These are phyloP conservation scores for Lucinisca nassula DNA, from an alignment of 2,888 invertebrate genomes.

Conservation along the genomic window DNA sequence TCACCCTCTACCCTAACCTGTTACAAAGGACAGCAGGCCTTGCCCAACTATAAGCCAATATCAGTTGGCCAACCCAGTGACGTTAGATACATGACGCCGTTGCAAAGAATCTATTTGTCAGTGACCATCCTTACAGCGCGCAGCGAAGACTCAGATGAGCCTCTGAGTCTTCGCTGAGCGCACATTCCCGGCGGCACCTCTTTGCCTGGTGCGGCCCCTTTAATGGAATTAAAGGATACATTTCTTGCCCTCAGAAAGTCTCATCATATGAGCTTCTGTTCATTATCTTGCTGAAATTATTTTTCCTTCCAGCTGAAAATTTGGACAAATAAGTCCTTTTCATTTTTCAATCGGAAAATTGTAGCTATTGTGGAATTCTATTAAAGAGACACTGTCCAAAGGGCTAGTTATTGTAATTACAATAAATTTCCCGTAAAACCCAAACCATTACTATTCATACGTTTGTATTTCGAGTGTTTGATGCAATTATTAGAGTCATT, in stretches of 20 bases:
- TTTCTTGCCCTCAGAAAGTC: not conserved
- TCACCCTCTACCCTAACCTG: too few species aligned
- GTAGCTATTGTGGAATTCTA: constrained; percentile 8
- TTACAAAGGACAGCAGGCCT: too few species aligned
- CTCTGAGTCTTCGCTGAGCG: too few species aligned
- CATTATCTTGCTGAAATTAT: not conserved
- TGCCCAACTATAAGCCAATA: too few species aligned
- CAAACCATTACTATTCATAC: constrained; percentile 41
- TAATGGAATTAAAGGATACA: too few species aligned
- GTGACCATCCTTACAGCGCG: too few species aligned
- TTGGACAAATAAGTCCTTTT: not conserved
- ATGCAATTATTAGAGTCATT: constrained; percentile 15
- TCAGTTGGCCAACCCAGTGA: too few species aligned
- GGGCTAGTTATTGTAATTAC: constrained; percentile 15
- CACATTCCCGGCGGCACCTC: too few species aligned
- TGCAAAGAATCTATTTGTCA: too few species aligned
- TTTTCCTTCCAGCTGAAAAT: not conserved
- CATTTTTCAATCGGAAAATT: constrained; percentile 33
- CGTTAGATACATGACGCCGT: too few species aligned
- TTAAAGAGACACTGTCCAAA: constrained; percentile 18
- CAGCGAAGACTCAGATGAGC: too few species aligned
- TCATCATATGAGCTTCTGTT: not conserved
- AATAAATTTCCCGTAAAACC: constrained; percentile 25
- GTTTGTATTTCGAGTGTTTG: constrained; percentile 25
- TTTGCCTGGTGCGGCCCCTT: too few species aligned